Conservation (phyloP, 2,113 vertebrate species). For the Paradoxurus hermaphroditus region DNA sequence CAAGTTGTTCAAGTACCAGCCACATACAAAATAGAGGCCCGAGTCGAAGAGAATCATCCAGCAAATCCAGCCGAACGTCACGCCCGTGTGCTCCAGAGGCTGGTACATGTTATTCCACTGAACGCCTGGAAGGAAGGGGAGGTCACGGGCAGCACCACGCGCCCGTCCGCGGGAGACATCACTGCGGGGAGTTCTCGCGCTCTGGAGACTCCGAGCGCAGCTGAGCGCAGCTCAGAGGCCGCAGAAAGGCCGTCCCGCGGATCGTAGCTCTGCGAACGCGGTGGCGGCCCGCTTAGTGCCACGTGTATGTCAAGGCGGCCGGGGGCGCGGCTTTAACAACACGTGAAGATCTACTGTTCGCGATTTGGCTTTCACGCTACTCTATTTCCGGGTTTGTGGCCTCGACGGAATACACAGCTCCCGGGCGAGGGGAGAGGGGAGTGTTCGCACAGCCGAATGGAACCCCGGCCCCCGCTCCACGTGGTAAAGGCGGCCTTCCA, state of each 20-base stretch:
- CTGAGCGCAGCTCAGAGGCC: not conserved
- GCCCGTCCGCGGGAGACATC: not conserved
- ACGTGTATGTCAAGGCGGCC: fast-evolving
- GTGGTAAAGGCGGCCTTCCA: not conserved
- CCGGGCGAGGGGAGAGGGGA: fast-evolving
- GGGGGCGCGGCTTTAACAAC: too few species aligned
- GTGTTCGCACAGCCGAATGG: not conserved
- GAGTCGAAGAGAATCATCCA: conserved; percentile 85
- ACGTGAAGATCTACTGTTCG: not conserved
- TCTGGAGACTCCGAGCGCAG: not conserved
- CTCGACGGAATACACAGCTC: not conserved
- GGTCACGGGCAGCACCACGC: conserved; percentile 38
- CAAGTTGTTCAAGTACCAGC: conserved; percentile 85
- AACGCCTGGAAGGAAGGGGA: conserved; percentile 78
- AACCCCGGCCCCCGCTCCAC: not conserved
- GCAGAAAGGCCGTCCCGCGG: not conserved
- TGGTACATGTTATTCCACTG: conserved; percentile 83
- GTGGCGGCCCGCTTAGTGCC: not conserved
- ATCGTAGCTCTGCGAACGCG: not conserved
- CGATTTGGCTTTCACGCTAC: not conserved
- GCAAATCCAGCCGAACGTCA: conserved; percentile 82
- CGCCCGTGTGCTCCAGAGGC: conserved; percentile 47
- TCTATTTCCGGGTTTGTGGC: not conserved
- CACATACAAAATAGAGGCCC: conserved; percentile 79
- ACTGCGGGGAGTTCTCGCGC: not conserved